Conservation (phyloP, 2,888 invertebrate genomes). For the Crossocerus cetratus region DNA sequence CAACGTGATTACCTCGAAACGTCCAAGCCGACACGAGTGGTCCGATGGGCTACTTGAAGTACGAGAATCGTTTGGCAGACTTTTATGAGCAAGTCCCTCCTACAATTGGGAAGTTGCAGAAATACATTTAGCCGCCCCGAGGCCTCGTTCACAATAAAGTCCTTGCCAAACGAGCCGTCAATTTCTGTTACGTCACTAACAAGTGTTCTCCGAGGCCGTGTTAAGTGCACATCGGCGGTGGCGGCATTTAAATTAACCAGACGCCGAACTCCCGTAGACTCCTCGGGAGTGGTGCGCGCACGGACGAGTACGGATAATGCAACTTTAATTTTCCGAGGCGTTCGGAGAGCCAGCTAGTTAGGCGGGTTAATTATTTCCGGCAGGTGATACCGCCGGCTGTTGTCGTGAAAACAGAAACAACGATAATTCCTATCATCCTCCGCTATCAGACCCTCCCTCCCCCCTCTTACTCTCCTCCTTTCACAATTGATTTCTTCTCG, state of each 20-base stretch:
- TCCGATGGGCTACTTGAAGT: too few species aligned
- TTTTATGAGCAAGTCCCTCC: too few species aligned
- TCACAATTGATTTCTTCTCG: too few species aligned
- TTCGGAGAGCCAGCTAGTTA: constrained; percentile 26
- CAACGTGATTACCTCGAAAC: too few species aligned
- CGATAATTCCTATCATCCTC: constrained; percentile 27
- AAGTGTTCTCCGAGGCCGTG: constrained; percentile 26
- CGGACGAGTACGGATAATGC: constrained; percentile 39
- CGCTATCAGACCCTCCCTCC: background rate
- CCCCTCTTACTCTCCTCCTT: too few species aligned
- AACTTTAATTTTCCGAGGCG: constrained; percentile 48
- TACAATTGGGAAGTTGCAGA: too few species aligned
- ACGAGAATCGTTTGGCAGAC: too few species aligned
- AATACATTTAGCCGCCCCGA: too few species aligned
- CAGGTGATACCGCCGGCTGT: constrained; percentile 42
- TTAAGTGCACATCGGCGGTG: constrained; percentile 42
- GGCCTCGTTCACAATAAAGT: too few species aligned
- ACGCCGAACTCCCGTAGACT: constrained; percentile 27
- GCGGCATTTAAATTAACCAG: constrained; percentile 56
- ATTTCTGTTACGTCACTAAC: constrained; percentile 31
- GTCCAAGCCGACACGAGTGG: too few species aligned
- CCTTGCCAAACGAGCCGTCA: constrained; percentile 37
- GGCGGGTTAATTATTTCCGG: constrained; percentile 44
- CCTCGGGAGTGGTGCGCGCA: too few species aligned
- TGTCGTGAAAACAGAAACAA: constrained; percentile 51